Evolutionary conservation across 2,888 invertebrate species (phyloP), one percentile per base, ranked within the genome.

Genomic region (Netelia fuscicornis): DNA sequence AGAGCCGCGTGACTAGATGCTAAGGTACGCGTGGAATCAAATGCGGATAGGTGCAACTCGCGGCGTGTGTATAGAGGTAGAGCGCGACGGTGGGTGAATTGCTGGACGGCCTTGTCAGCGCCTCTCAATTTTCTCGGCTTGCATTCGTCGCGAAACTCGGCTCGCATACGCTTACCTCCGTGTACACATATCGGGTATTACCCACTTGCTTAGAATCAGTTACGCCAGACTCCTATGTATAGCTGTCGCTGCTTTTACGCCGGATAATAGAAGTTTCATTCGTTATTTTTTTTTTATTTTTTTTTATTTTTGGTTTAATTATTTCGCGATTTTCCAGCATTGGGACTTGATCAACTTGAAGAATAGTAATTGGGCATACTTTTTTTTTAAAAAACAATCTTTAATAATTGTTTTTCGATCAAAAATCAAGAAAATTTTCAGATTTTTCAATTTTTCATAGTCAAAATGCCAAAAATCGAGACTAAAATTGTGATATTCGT

Each of bases 101-200:
- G 72, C 79, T 80, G 37, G 72, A 80, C 72, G 79, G 71, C 79
- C 79, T 80, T 80, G 79, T 80, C 71, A 80, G 72, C 79, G 79
- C 71, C 72, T 80, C 79, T 80, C 79, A 80, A 71, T 80, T 80
- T 80, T 80, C 79, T 71, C 79, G 64, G 48, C 62, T 64, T 80
- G 79, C 79, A 71, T 71, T 60, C 70, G 70, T 79, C 70, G 60
- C 78, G 78, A 79, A 62, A 71, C 79, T 65, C 64, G 17, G 62
- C 79, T 65, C 64, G 9, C 30, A 48, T 70, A 79, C 62, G 20
- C 58, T 48, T 58, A 42, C 52, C n/a, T n/a, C 48, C 44, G 52
- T 25, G 60, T 60, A 23, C 25, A 68, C 77, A 78, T 78, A 78
- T 78, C 68, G 77, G 77, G 68, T 78, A 78, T 78, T 68, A 77